phyloP scores from a whole-genome alignment of 2,113 vertebrate genomes.

The Casuarius casuarius region DNA sequence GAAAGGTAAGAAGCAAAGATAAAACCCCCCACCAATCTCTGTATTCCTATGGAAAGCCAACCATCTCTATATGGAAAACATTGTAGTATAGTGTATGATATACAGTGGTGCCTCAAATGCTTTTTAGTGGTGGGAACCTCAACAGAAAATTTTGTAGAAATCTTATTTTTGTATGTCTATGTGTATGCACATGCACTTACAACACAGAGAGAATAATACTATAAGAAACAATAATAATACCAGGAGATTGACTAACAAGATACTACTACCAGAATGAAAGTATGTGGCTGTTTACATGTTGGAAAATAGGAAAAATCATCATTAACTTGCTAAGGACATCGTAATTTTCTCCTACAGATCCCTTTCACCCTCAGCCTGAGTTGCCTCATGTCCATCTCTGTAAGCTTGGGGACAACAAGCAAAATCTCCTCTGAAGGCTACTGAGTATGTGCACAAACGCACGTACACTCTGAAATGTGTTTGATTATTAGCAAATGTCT shows the following conservation, averaged over 20 bases:
- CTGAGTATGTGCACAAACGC: neutral
- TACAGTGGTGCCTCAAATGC: neutral
- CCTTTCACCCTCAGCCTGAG: neutral
- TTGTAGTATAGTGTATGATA: neutral
- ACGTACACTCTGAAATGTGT: neutral
- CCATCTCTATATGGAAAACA: neutral
- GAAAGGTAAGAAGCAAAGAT: neutral
- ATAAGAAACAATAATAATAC: neutral
- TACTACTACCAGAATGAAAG: neutral
- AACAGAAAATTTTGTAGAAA: neutral
- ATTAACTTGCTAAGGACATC: neutral
- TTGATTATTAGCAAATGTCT: neutral
- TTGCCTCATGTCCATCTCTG: neutral
- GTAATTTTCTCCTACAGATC: neutral
- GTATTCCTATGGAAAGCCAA: neutral
- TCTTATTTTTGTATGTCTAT: no score
- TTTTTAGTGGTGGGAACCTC: neutral
- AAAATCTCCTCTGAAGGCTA: neutral
- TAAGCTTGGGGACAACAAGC: neutral
- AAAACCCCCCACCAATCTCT: neutral
- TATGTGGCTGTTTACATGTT: accelerated
- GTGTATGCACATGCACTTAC: neutral
- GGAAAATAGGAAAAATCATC: neutral
- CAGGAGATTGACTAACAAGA: neutral
- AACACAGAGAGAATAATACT: neutral